These are phyloP conservation scores for Drosophila burlai DNA, from an alignment of 1,140 invertebrate genomes.

Conservation along the genomic window DNA sequence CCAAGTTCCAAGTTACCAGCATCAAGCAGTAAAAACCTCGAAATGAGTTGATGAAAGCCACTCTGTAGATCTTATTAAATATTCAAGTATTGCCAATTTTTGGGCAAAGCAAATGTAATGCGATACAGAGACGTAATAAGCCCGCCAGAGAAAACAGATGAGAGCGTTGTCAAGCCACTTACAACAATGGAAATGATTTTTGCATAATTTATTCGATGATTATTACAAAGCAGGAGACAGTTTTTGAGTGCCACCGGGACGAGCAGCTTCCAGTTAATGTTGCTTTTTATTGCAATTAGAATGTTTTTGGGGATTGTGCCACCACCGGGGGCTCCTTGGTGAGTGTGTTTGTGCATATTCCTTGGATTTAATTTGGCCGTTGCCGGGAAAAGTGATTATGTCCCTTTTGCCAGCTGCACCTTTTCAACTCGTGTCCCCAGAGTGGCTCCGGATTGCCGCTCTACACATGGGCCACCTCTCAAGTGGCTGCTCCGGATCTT, in stretches of 20 bases:
- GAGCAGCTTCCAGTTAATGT: conserved; percentile 52
- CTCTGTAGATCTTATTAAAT: conserved; percentile 56
- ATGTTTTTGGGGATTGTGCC: conserved; percentile 56
- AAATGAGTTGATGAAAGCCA: conserved; percentile 36
- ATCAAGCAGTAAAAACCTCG: conserved; percentile 3
- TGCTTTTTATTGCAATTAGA: conserved; percentile 81
- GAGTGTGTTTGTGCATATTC: conserved; percentile 72
- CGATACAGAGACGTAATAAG: conserved; percentile 47
- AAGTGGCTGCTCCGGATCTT: conserved; percentile 63
- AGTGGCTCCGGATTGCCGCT: conserved; percentile 45
- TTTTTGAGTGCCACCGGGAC: conserved; percentile 50
- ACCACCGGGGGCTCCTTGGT: conserved; percentile 14
- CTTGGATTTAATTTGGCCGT: conserved; percentile 73
- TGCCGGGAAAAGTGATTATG: conserved; percentile 77
- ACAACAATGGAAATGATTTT: conserved; percentile 81
- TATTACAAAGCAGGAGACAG: conserved; percentile 66
- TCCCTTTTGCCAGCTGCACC: conserved; percentile 70
- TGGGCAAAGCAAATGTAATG: conserved; percentile 51
- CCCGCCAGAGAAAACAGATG: conserved; percentile 13
- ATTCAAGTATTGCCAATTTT: conserved; percentile 75
- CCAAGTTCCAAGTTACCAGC: neutral
- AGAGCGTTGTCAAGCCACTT: conserved; percentile 60
- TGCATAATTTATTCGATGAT: conserved; percentile 83
- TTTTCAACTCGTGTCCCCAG: conserved; percentile 69
- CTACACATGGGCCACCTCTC: conserved; percentile 73